Base-by-base conservation (phyloP, 2,888 invertebrate species). In the Lymantria dispar region DNA sequence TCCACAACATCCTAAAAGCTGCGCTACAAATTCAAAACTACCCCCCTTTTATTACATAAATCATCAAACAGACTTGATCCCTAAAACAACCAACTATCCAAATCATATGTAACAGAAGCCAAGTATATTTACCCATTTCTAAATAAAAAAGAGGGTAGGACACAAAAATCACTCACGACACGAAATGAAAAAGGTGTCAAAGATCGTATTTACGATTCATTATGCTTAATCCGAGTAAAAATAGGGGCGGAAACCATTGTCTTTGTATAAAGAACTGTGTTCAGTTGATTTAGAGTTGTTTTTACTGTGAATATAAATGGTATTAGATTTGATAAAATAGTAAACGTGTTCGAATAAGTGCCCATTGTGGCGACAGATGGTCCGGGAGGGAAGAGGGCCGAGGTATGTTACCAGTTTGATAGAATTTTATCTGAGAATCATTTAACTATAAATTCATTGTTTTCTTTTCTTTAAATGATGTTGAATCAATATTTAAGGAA, bases 171-270 rank as follows among this genome's bases (percentile, higher is more conserved):
- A 82, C 79, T 83, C 79, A 46, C 48, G 78, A 81, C 81, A 56
- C 52, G 39, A 87, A 90, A 89, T 88, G 87, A 87, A 88, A 91
- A 88, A 91, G 90, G 91, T 91, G 91, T 89, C 89, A 90, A 89
- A 91, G 90, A 90, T 91, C 89, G 87, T 89, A 91, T 91, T 91
- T 90, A 89, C 90, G 87, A 89, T 87, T 90, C 90, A 90, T 90
- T 90, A 90, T 89, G 85, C 85, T 83, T 89, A 91, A 91, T 90
- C 90, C 89, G 73, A 68, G 81, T 79, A 77, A 82, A 85, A 83
- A 79, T 78, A 77, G 82, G 88, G 87, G 82, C 44, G 46, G 33
- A 8, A 29, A 43, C 29, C 31, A 5, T 36, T 1, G 9, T 1
- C 49, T 52, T 10, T 44, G 11, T 0, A 72, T 5, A 72, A 58